A percentile compares a stretch with the other conserved stretches of the same genome.
phyloP scores from a whole-genome alignment of 2,888 invertebrate genomes.

The Platycheirus rosarum region DNA sequence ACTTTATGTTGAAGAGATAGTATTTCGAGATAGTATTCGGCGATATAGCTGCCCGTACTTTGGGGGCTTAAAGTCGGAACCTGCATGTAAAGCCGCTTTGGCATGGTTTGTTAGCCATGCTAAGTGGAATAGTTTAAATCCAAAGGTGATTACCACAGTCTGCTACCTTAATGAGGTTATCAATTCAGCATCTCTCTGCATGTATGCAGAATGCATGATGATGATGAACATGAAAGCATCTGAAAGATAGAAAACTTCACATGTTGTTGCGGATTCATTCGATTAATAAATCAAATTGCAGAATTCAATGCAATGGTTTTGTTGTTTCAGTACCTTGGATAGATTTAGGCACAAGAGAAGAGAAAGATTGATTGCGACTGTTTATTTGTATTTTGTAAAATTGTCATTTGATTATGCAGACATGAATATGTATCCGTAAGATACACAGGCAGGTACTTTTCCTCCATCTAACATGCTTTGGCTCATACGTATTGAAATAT shows the following conservation, averaged over 20 bases:
- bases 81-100: slow-evolving; percentile 39
- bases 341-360: not conserved
- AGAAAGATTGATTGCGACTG: slow-evolving; percentile 51
- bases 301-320: slow-evolving; percentile 8
- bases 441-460: slow-evolving; percentile 14
- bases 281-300: slow-evolving; percentile 39
- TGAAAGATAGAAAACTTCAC: slow-evolving; percentile 28
- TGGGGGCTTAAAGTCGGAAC: slow-evolving; percentile 16
- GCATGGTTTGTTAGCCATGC: slow-evolving; percentile 50
- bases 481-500: slow-evolving; percentile 52
- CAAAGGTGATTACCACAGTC: slow-evolving; percentile 46
- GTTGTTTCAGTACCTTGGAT: not conserved
- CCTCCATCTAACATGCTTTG: slow-evolving; percentile 10
- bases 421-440: slow-evolving; percentile 34
- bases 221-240: slow-evolving; percentile 42
- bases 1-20: slow-evolving; percentile 13
- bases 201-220: slow-evolving; percentile 1
- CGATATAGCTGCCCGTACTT: slow-evolving; percentile 29
- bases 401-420: slow-evolving; percentile 48
- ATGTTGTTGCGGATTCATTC: slow-evolving; percentile 21
- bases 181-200: slow-evolving; percentile 43
- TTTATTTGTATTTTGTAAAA: slow-evolving; percentile 34
- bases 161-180: slow-evolving; percentile 66
- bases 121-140: slow-evolving; percentile 56
- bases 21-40: slow-evolving; percentile 41